Conservation (phyloP, 2,113 vertebrate genomes). For the Leucoraja erinaceus region DNA sequence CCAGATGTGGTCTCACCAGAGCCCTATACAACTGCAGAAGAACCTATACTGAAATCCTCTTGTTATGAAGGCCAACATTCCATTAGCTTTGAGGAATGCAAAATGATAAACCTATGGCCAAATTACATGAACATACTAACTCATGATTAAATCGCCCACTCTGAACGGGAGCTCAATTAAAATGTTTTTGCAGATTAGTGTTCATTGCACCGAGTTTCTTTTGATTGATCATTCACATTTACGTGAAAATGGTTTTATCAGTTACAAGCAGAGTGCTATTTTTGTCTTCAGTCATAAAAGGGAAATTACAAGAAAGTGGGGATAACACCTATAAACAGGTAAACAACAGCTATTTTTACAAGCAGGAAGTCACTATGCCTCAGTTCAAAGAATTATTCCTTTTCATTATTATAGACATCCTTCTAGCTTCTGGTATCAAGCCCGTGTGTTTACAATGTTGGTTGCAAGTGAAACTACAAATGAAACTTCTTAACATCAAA, state of each 20-base stretch:
- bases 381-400: constrained; percentile 33
- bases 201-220: neutral
- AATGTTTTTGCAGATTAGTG: constrained; percentile 16
- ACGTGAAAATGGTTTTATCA: neutral
- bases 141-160: constrained; percentile 10
- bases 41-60: too few species aligned
- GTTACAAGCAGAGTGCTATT: neutral
- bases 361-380: neutral
- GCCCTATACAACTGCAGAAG: too few species aligned
- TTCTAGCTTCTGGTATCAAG: constrained; percentile 28
- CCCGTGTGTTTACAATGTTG: constrained; percentile 29
- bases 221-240: constrained; percentile 34
- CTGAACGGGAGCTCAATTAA: neutral
- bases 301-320: constrained; percentile 34
- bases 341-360: constrained; percentile 31
- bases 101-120: neutral
- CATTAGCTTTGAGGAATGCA: too few species aligned
- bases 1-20: too few species aligned
- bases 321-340: neutral
- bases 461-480: constrained; percentile 26
- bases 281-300: constrained; percentile 16
- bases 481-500: constrained; percentile 1
- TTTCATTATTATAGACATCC: constrained; percentile 20
- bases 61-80: too few species aligned
- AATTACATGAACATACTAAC: neutral